Evolutionary conservation across 2,888 invertebrate species (phyloP), one percentile per base, ranked within the genome.

Genomic region (Drosophila neotestacea): DNA sequence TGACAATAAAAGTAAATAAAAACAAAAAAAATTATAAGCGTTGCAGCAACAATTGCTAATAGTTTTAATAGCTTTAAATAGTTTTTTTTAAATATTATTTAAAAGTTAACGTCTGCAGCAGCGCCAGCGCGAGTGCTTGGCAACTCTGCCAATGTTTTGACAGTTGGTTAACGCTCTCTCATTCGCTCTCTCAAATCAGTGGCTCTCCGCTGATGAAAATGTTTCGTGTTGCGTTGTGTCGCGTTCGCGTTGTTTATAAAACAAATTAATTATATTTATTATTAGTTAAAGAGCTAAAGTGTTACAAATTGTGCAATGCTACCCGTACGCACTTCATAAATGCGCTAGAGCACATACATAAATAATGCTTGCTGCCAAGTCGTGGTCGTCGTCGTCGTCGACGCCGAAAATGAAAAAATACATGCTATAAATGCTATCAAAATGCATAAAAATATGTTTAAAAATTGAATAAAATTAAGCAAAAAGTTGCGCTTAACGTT

Each of bases 181-280:
- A 55, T 27, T 27, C 44, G 48, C 64, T 48, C 68, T 64, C 64
- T 30, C 62, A 66, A 41, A 41, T 69, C 79, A 74, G 79, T 86
- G 78, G 63, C 78, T 83, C 84, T 77, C 63, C 66, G 68, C 77
- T 72, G 64, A 65, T 73, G 72, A 73, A 83, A 81, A 83, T 87
- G 88, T 70, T 73, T 81, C 79, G 85, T 85, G 87, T 75, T 87
- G 85, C 77, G 87, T 85, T 87, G 68, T 60, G 65, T 77, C 61
- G 67, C 77, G 84, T 84, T 70, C 77, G 70, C 65, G 65, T 68
- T 59, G 75, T 69, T 81, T 77, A 83, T 80, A 73, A 86, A 73
- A 77, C 76, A 75, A 73, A 84, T 79, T 78, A 79, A 71, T 79
- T 67, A 64, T 66, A 79, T 66, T 66, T 79, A 70, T 77, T 72